phyloP scores from a whole-genome alignment of 2,113 vertebrate genomes.

The Megaceryle torquata region DNA sequence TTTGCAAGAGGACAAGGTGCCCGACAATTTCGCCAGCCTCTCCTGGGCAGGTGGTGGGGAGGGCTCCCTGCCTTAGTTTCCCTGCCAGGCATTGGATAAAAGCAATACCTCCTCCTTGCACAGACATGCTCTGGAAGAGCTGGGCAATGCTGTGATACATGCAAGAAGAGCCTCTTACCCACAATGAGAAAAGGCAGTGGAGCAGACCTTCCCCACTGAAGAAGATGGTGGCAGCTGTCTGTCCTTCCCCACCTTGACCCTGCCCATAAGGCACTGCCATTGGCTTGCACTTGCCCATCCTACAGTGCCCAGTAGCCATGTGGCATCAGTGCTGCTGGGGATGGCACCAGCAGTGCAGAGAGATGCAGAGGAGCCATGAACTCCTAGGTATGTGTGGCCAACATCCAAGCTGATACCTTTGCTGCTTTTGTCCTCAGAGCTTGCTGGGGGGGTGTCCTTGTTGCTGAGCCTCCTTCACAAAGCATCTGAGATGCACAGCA shows the following conservation, averaged over 20 bases:
- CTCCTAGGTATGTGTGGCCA: not conserved
- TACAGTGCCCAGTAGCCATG: not conserved
- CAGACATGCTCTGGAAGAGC: not conserved
- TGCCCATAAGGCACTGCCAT: rapidly evolving
- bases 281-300: not conserved
- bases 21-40: not conserved
- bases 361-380: not conserved
- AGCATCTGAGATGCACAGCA: not conserved
- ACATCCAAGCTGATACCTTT: not conserved
- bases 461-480: not conserved
- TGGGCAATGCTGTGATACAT: rapidly evolving
- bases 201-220: not conserved
- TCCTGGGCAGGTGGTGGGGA: not conserved
- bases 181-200: not conserved
- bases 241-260: rapidly evolving
- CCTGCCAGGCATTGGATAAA: not conserved
- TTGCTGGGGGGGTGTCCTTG: rapidly evolving
- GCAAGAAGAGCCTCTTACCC: not conserved
- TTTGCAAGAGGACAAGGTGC: not conserved
- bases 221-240: not conserved
- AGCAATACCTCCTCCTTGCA: not conserved
- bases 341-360: not conserved
- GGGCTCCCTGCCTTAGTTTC: not conserved
- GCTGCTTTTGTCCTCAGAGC: not conserved
- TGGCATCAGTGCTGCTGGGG: not conserved